Percentiles rank a stretch among this genome's conserved stretches.
phyloP scores from a whole-genome alignment of 2,797 vertebrate genomes.

The Neoniphon sammara region DNA sequence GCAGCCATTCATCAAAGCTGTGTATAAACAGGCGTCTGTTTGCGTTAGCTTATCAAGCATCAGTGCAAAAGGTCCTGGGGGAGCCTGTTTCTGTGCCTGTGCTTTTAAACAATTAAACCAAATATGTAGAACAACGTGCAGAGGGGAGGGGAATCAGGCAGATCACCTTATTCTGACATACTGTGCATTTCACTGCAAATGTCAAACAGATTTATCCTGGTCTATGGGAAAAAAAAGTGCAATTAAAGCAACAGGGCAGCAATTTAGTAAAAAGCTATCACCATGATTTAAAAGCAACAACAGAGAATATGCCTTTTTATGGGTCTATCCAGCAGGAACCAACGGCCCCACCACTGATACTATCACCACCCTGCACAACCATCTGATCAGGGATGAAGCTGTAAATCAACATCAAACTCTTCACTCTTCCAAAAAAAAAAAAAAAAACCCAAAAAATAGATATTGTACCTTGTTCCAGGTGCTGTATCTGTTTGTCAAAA shows the following conservation, averaged over 20 bases:
- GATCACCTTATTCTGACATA: conserved; percentile 40
- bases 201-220: conserved; percentile 56
- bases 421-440: background rate
- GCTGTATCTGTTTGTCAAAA: too few species aligned
- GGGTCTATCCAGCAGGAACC: conserved; percentile 16
- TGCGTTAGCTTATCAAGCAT: conserved; percentile 74
- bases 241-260: background rate
- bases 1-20: conserved; percentile 76
- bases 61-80: conserved; percentile 47
- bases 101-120: conserved; percentile 67
- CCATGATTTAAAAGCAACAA: conserved; percentile 24
- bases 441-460: background rate
- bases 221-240: conserved; percentile 42
- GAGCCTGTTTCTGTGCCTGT: conserved; percentile 39
- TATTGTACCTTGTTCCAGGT: background rate
- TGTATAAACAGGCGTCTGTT: conserved; percentile 75
- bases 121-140: conserved; percentile 15
- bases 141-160: conserved; percentile 29
- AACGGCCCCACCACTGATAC: background rate
- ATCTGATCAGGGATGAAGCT: conserved; percentile 26
- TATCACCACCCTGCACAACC: conserved; percentile 6
- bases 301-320: background rate
- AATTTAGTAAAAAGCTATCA: conserved; percentile 30
- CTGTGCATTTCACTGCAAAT: conserved; percentile 68
- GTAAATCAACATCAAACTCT: background rate